Conservation (phyloP, 2,888 invertebrate genomes). For the Trisateles emortualis region DNA sequence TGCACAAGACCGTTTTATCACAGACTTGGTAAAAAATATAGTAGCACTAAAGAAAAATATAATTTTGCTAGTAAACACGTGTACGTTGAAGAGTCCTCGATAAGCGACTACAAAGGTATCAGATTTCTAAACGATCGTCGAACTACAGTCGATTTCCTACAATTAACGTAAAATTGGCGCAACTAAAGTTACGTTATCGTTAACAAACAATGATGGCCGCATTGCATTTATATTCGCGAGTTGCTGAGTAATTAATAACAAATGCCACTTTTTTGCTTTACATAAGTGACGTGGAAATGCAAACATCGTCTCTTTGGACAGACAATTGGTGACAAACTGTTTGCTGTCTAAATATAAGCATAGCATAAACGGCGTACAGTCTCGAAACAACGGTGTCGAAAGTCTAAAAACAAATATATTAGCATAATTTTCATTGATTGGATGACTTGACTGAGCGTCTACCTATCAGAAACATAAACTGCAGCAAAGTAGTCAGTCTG, state of each 20-base stretch:
- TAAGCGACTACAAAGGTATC: slow-evolving; percentile 48
- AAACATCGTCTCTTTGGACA: background rate
- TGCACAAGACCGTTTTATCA: slow-evolving; percentile 33
- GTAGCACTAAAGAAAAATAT: slow-evolving; percentile 14
- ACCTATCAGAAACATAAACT: no score
- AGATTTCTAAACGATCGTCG: slow-evolving; percentile 58
- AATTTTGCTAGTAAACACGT: slow-evolving; percentile 27
- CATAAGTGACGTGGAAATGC: background rate
- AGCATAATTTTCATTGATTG: no score
- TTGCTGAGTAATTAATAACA: slow-evolving; percentile 24
- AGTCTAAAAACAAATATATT: no score
- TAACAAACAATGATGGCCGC: slow-evolving; percentile 51
- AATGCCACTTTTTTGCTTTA: background rate
- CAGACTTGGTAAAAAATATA: slow-evolving; percentile 18
- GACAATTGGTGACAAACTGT: background rate
- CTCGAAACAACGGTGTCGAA: no score
- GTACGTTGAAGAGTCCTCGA: slow-evolving; percentile 37
- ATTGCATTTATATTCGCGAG: slow-evolving; percentile 43
- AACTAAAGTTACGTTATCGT: slow-evolving; percentile 50
- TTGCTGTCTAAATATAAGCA: background rate
- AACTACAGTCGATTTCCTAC: slow-evolving; percentile 55
- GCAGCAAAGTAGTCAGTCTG: no score
- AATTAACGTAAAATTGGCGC: slow-evolving; percentile 54
- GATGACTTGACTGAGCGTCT: no score
- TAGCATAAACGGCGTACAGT: no score